A percentile compares a stretch with the other conserved stretches of the same genome.
Conservation (phyloP, 2,888 invertebrate species). For the Eupithecia centaureata region DNA sequence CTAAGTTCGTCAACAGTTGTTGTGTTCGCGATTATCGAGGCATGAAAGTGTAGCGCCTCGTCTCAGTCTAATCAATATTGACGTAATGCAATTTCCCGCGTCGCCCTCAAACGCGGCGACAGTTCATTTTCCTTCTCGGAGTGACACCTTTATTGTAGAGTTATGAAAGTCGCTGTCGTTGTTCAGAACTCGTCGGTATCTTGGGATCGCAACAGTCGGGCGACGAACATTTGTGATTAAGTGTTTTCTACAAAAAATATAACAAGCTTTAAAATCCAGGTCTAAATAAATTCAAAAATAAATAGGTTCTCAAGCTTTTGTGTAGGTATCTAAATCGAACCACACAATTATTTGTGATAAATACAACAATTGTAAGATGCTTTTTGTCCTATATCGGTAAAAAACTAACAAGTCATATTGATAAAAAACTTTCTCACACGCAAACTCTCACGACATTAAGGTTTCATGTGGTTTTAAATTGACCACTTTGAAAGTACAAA, state of each 20-base stretch:
- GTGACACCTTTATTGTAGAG: conserved; percentile 29
- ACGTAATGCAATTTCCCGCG: conserved; percentile 16
- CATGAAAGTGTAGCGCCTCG: background rate
- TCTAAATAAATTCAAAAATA: no score
- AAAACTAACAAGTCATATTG: no score
- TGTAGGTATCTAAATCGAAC: no score
- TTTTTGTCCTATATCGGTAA: background rate
- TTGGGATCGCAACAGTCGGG: background rate
- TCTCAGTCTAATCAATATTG: background rate
- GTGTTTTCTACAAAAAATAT: no score
- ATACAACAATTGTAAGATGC: background rate
- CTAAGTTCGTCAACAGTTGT: no score
- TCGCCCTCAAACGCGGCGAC: conserved; percentile 19
- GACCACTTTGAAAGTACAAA: no score
- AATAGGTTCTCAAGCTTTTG: no score
- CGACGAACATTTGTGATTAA: no score
- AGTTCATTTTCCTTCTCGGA: conserved; percentile 29
- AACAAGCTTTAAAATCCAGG: no score
- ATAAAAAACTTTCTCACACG: background rate
- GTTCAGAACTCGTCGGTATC: background rate
- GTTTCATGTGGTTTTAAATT: background rate
- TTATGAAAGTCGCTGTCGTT: conserved; percentile 13
- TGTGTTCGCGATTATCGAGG: background rate
- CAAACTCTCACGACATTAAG: background rate
- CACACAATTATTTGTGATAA: no score